These are phyloP conservation scores for Dryadula phaetusa DNA, from an alignment of 2,888 invertebrate genomes.

Conservation along the genomic window DNA sequence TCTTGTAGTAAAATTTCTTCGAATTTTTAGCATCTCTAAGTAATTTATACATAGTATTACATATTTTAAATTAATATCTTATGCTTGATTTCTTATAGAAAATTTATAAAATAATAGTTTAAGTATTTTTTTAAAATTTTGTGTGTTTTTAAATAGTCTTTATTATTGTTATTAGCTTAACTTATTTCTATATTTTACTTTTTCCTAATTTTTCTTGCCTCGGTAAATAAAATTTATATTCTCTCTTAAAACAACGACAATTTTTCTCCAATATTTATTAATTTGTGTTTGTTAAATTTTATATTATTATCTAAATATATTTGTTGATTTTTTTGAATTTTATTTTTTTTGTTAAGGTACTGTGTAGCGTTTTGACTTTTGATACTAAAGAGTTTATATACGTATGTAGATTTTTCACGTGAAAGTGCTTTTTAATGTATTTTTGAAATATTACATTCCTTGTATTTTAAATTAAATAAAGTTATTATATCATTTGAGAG, in stretches of 20 bases:
- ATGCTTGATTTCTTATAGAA: no score
- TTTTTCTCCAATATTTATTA: neutral
- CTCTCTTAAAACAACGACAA: conserved; percentile 16
- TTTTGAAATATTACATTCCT: neutral
- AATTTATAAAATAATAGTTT: no score
- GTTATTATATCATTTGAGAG: conserved; percentile 12
- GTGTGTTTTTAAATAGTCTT: neutral
- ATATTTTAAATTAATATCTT: neutral
- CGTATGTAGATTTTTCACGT: neutral
- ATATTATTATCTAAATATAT: conserved; percentile 1
- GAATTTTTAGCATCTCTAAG: conserved; percentile 6
- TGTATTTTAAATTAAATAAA: conserved; percentile 3
- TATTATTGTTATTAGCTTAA: neutral
- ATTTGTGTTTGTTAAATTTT: conserved; percentile 12
- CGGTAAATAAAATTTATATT: neutral
- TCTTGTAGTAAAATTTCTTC: neutral
- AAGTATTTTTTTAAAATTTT: no score
- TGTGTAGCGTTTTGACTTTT: neutral
- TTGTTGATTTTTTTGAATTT: conserved; percentile 6
- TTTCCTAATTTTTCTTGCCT: neutral
- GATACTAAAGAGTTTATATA: conserved; percentile 18
- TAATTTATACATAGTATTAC: neutral
- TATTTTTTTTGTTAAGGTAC: conserved; percentile 1
- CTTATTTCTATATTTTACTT: neutral
- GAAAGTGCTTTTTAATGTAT: neutral